These are phyloP conservation scores for Stegastes partitus DNA, from an alignment of 2,113 vertebrate genomes.

Conservation along the genomic window DNA sequence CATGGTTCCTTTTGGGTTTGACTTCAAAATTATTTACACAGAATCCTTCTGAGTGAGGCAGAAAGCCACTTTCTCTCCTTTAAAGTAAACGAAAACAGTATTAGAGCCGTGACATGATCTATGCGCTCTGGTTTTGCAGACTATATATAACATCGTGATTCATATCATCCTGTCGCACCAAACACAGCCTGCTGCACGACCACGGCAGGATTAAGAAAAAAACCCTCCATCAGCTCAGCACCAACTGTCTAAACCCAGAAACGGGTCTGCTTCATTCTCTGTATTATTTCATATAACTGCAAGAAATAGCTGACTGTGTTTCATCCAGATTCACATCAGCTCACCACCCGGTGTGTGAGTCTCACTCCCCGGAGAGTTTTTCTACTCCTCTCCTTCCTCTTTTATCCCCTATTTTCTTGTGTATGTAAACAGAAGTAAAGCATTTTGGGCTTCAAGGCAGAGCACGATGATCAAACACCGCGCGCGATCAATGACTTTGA, in stretches of 20 bases:
- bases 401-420: constrained; percentile 66
- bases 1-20: background rate
- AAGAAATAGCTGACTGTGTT: constrained; percentile 48
- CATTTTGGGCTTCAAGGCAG: constrained; percentile 61
- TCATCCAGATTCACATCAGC: constrained; percentile 60
- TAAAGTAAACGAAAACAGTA: constrained; percentile 5
- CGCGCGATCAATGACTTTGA: constrained; percentile 63
- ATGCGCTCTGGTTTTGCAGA: background rate
- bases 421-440: constrained; percentile 72
- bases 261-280: constrained; percentile 2
- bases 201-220: constrained; percentile 15
- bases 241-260: constrained; percentile 29
- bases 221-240: constrained; percentile 16
- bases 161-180: background rate
- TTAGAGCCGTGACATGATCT: background rate
- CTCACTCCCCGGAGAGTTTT: constrained; percentile 56
- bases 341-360: constrained; percentile 55
- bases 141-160: background rate
- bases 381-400: constrained; percentile 57
- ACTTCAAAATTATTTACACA: constrained; percentile 21
- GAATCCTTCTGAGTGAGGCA: background rate
- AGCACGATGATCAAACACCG: constrained; percentile 65
- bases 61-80: constrained; percentile 7
- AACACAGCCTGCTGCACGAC: background rate
- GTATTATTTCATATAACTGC: constrained; percentile 33